A percentile compares a stretch with the other conserved stretches of the same genome.
Conservation (phyloP, 2,797 vertebrate genomes). For the Sebastes ruberrimus region DNA sequence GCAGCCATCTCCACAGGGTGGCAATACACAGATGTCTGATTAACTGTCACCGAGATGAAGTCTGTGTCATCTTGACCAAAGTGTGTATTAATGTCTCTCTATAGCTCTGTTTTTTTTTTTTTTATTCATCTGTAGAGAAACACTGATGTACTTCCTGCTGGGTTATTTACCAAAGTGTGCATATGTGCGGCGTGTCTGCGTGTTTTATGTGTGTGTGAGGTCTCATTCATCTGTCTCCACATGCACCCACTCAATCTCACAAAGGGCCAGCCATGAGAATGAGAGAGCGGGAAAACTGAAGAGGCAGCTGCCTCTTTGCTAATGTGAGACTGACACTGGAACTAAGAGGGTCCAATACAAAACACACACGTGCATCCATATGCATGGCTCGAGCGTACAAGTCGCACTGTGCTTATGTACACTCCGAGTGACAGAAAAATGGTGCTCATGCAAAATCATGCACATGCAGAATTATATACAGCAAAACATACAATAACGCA, state of each 20-base stretch:
- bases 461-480: not conserved
- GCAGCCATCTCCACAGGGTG: slow-evolving; percentile 68
- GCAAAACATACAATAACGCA: slow-evolving; percentile 22
- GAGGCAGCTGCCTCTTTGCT: slow-evolving; percentile 82
- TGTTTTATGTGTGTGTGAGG: slow-evolving; percentile 59
- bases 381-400: slow-evolving; percentile 26
- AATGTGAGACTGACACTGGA: slow-evolving; percentile 71
- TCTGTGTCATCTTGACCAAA: slow-evolving; percentile 74
- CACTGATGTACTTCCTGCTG: slow-evolving; percentile 78
- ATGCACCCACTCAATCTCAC: slow-evolving; percentile 79
- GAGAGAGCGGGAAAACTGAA: slow-evolving; percentile 73
- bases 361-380: slow-evolving; percentile 75
- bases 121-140: slow-evolving; percentile 73
- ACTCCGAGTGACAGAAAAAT: not conserved
- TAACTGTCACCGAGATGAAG: slow-evolving; percentile 66
- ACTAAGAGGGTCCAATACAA: slow-evolving; percentile 72
- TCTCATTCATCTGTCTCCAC: slow-evolving; percentile 81
- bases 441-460: not conserved
- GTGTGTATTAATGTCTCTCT: slow-evolving; percentile 63
- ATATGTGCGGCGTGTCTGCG: slow-evolving; percentile 39
- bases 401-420: slow-evolving; percentile 7
- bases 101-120: slow-evolving; percentile 56
- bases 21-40: slow-evolving; percentile 78
- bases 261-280: slow-evolving; percentile 75
- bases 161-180: slow-evolving; percentile 76